Evolutionary conservation across 2,888 invertebrate genomes (phyloP), one percentile per base, ranked within the genome.

Genomic region (Brassicogethes aeneus): DNA sequence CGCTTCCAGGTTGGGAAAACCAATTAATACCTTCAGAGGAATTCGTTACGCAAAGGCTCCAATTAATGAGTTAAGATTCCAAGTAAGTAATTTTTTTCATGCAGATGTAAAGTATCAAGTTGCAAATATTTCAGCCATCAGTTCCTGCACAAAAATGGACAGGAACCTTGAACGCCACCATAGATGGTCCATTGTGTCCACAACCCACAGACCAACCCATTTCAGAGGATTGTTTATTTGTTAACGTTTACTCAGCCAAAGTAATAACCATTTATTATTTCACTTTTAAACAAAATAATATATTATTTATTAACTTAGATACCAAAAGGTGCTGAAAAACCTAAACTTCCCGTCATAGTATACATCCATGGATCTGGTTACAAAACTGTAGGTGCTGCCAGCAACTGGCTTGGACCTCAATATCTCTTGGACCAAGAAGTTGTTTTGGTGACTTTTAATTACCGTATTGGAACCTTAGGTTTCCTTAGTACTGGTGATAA

Each of bases 311-410:
- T n/a, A n/a, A n/a, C 13, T 32, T 32, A 32, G 66, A 43, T 66
- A 12, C 65, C 66, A 5, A 57, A 56, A 48, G 56, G 50, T 1
- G 46, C 15, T 3, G 54, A 58, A 15, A 57, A 63, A 34, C 51
- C 55, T 3, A 57, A 66, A 46, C 53, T 66, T 8, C 80, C 85
- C 0, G 84, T 85, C 1, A 65, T 85, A 3, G 73, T 84, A 1
- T 80, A 72, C 61, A 72, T 85, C 44, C 84, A 83, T 62, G 73
- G 77, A 0, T 84, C 84, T 0, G 80, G 74, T n/a, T 82, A 79
- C 61, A 78, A 79, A 57, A 68, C 70, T 0, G 65, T 69, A 15
- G 76, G 79, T 0, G 79, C 75, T 0, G 75, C 76, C 49, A 82
- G 80, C 50, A 66, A 46, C 8, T 50, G 59, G 38, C 64, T 68